Conservation (phyloP, 2,888 invertebrate species). For the Epinotia bilunana region DNA sequence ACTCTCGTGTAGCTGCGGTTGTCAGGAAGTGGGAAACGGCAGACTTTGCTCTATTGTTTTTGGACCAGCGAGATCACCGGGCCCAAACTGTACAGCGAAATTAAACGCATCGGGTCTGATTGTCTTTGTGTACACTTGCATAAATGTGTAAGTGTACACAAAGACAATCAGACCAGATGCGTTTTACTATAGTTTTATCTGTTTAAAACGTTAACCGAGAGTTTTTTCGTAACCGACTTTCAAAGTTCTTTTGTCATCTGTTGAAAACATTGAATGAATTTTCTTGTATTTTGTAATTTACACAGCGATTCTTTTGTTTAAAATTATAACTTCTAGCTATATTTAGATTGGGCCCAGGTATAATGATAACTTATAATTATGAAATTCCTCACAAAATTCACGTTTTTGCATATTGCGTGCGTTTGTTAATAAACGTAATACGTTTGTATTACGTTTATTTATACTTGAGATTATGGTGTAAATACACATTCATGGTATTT, state of each 20-base stretch:
- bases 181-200: background rate
- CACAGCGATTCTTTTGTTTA: background rate
- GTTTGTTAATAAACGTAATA: background rate
- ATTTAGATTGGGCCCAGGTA: background rate
- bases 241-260: too few species aligned
- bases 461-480: background rate
- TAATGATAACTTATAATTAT: background rate
- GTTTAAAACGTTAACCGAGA: too few species aligned
- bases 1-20: background rate
- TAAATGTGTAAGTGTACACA: too few species aligned
- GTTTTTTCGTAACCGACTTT: too few species aligned
- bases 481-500: slow-evolving; percentile 10
- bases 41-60: background rate
- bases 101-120: too few species aligned
- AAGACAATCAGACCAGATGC: background rate
- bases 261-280: background rate
- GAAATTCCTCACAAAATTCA: background rate
- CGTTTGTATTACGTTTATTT: background rate
- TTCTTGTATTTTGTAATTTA: background rate
- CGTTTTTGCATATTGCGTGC: slow-evolving; percentile 9
- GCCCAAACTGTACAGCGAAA: background rate
- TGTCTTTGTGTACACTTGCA: too few species aligned
- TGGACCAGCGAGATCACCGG: background rate
- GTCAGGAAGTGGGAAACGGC: background rate
- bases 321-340: background rate